Percentiles rank a stretch among this genome's conserved stretches.
Evolutionary conservation across 2,113 vertebrate genomes (phyloP).

Genomic region (Elephantulus edwardii): DNA sequence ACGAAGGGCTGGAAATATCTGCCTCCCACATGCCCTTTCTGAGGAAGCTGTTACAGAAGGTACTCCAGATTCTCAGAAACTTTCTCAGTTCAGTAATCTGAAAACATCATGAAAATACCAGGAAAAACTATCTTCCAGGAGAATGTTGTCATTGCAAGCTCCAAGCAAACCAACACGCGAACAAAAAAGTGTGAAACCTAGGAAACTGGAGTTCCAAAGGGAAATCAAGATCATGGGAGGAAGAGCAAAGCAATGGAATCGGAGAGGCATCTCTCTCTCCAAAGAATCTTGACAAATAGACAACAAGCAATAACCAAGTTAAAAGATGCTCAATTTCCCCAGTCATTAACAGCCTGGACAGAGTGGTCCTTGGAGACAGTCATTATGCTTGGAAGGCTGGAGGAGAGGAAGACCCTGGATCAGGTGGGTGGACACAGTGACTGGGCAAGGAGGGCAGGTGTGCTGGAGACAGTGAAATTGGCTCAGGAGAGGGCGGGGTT

Average conservation of each 20-base stretch:
- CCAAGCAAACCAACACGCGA: neutral
- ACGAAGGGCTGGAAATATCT: slow-evolving; percentile 36
- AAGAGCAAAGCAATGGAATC: neutral
- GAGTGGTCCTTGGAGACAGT: too few species aligned
- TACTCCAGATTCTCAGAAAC: neutral
- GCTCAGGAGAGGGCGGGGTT: too few species aligned
- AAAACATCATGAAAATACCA: slow-evolving; percentile 42
- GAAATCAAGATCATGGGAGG: neutral
- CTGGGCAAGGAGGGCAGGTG: too few species aligned
- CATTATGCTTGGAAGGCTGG: too few species aligned
- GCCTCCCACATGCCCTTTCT: neutral
- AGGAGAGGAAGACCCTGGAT: too few species aligned
- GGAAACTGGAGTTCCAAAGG: neutral
- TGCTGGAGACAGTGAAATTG: too few species aligned
- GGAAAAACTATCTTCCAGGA: neutral
- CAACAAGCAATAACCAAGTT: neutral
- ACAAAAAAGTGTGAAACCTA: neutral
- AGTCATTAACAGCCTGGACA: too few species aligned
- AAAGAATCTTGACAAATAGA: neutral
- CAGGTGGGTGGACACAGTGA: too few species aligned
- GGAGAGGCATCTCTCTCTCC: neutral
- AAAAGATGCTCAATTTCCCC: neutral
- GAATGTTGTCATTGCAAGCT: neutral
- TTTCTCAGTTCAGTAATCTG: slow-evolving; percentile 39
- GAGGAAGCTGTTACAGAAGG: neutral